These are phyloP conservation scores for Myoxocephalus aenaeus DNA, from an alignment of 2,797 vertebrate species.

Conservation along the genomic window DNA sequence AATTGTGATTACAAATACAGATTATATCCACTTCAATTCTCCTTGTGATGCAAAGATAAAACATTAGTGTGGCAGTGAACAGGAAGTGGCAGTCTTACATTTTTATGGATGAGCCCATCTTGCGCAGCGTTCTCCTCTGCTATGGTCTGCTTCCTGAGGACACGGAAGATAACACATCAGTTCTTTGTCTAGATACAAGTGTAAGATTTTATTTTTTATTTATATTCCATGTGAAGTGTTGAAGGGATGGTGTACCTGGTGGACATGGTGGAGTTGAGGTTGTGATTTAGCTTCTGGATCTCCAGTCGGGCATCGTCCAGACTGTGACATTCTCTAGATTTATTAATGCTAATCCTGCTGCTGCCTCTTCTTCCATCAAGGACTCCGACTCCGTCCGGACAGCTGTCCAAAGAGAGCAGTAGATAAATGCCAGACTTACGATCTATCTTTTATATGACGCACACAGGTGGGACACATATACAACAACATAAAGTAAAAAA, in stretches of 20 bases:
- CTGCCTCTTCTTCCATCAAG: slow-evolving; percentile 37
- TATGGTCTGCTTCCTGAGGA: slow-evolving; percentile 75
- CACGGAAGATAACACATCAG: slow-evolving; percentile 7
- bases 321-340: slow-evolving; percentile 50
- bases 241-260: slow-evolving; percentile 55
- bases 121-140: slow-evolving; percentile 39
- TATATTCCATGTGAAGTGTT: neutral
- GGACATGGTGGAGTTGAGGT: slow-evolving; percentile 46
- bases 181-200: neutral
- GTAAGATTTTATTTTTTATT: too few relatives aligned
- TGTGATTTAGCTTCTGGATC: slow-evolving; percentile 19
- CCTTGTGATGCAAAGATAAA: neutral
- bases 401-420: slow-evolving; percentile 41
- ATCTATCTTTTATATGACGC: slow-evolving; percentile 6
- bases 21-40: neutral
- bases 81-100: slow-evolving; percentile 58
- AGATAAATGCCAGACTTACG: slow-evolving; percentile 26
- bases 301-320: slow-evolving; percentile 65
- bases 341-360: slow-evolving; percentile 25
- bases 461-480: neutral
- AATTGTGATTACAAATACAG: neutral
- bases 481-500: neutral
- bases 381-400: neutral
- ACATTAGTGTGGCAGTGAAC: neutral
- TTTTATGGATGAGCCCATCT: slow-evolving; percentile 33